Evolutionary conservation across 2,113 vertebrate species (phyloP), one percentile per base, ranked within the genome.

Genomic region (Corvus cornix): DNA sequence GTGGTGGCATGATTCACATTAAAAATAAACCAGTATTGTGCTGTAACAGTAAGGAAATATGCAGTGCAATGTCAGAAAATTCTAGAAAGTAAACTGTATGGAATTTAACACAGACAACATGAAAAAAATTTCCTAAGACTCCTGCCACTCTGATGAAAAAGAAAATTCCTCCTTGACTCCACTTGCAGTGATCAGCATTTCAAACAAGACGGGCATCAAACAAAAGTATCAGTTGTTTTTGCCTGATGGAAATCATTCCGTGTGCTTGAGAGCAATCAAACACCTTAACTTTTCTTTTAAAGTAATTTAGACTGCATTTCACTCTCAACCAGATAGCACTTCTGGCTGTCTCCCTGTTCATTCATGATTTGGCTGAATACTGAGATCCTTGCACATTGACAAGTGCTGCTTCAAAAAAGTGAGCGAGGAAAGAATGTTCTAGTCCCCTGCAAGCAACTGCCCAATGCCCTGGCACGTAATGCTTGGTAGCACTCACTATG

Each of bases 271-370:
- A 93, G 70, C 87, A 89, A 91, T 84, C 81, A 84, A 72, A 75
- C 31, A 27, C 21, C 35, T 30, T 67, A 94, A 87, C 93, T 91
- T 95, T 94, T 62, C 68, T 91, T 93, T 84, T 55, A 81, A 69
- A 93, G 44, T 48, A 89, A 87, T 95, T 95, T 63, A 93, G 52
- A 78, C 21, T 70, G 77, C 55, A 87, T 94, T 95, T 96, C 43
- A 92, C 43, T 74, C 10, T 0, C 80, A 87, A 62, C 13, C n/a
- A 67, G 64, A 49, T 19, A 81, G 46, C 73, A 84, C 24, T 92
- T 87, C 69, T 78, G 48, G 48, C 80, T 51, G 9, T 67, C 69
- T 89, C 17, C 39, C 13, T 27, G 44, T 35, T 88, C 63, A 77
- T 82, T 90, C 3, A 5, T 20, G 12, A 49, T 69, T 86, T 66